phyloP scores from a whole-genome alignment of 1,140 invertebrate species.

The Elysia chlorotica region DNA sequence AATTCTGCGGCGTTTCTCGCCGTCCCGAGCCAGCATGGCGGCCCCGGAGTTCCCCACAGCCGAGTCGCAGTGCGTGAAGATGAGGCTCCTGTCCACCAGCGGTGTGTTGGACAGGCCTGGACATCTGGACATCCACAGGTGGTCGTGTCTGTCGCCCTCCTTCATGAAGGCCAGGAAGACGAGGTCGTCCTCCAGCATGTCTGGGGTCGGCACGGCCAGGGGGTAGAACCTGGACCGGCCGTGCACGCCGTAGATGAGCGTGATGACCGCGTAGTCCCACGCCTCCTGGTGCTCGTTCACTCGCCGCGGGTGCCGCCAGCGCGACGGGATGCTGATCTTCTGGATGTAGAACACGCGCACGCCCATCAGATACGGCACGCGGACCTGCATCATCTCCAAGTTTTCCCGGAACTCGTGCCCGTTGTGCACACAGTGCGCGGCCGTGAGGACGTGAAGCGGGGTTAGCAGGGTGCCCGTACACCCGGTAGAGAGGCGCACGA shows the following conservation, averaged over 20 bases:
- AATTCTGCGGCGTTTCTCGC: constrained; percentile 31
- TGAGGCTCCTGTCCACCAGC: constrained; percentile 35
- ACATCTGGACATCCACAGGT: constrained; percentile 39
- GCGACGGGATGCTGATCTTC: constrained; percentile 39
- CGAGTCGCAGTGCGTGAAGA: constrained; percentile 44
- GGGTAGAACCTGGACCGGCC: constrained; percentile 39
- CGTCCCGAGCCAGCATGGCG: constrained; percentile 36
- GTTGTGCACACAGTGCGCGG: constrained; percentile 50
- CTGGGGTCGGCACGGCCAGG: constrained; percentile 33
- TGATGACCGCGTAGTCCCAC: constrained; percentile 47
- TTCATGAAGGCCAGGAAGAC: constrained; percentile 49
- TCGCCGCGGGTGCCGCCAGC: constrained; percentile 30
- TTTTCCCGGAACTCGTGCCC: constrained; percentile 36
- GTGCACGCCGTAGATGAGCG: constrained; percentile 32
- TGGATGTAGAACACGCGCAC: constrained; percentile 41
- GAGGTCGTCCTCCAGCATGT: constrained; percentile 33
- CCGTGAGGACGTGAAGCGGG: constrained; percentile 43
- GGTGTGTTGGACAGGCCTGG: constrained; percentile 30
- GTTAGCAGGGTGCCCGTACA: constrained; percentile 50
- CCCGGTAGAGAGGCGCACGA: constrained; percentile 44
- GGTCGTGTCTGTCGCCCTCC: constrained; percentile 20
- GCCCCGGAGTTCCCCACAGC: constrained; percentile 45
- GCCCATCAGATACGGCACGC: constrained; percentile 37
- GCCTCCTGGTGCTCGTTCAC: constrained; percentile 17
- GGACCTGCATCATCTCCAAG: constrained; percentile 43